Evolutionary conservation across 2,888 invertebrate species (phyloP).

Genomic region (Andricus curvator): DNA sequence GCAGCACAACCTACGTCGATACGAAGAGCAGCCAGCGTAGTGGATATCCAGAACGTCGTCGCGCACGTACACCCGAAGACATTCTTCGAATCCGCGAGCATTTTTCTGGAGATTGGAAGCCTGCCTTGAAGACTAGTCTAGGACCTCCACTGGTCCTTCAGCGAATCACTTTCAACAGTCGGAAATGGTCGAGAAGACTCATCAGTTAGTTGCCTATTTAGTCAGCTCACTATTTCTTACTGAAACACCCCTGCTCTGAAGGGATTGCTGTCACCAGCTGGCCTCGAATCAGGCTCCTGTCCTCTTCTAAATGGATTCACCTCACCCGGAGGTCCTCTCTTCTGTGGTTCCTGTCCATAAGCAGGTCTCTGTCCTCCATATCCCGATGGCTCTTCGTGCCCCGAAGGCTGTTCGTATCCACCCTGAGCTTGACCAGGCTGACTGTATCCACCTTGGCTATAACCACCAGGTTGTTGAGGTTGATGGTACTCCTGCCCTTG

Average conservation of each 20-base stretch:
- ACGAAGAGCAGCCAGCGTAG: conserved; percentile 12
- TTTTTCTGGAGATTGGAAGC: conserved; percentile 70
- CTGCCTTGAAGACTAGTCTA: conserved; percentile 74
- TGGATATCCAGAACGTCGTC: conserved; percentile 20
- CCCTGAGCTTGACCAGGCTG: conserved; percentile 67
- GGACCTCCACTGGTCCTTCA: conserved; percentile 46
- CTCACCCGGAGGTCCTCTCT: conserved; percentile 64
- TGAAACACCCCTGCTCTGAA: conserved; percentile 88
- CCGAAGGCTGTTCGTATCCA: conserved; percentile 57
- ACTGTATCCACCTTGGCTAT: conserved; percentile 78
- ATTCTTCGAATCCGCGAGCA: conserved; percentile 3
- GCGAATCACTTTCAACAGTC: conserved; percentile 54
- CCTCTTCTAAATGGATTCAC: conserved; percentile 79
- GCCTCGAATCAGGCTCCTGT: conserved; percentile 78
- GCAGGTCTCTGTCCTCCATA: conserved; percentile 59
- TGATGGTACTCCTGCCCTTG: conserved; percentile 74
- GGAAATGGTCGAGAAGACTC: conserved; percentile 57
- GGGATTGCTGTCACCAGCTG: conserved; percentile 84
- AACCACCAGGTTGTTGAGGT: conserved; percentile 72
- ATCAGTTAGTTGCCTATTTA: conserved; percentile 48
- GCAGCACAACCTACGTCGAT: conserved; percentile 10
- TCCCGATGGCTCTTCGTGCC: conserved; percentile 54
- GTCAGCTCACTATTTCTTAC: conserved; percentile 45
- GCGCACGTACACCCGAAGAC: conserved; percentile 12
- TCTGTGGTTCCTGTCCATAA: conserved; percentile 59